A percentile compares a stretch with the other conserved stretches of the same genome.
Conservation (phyloP, 2,797 vertebrate genomes). For the Argya squamiceps region DNA sequence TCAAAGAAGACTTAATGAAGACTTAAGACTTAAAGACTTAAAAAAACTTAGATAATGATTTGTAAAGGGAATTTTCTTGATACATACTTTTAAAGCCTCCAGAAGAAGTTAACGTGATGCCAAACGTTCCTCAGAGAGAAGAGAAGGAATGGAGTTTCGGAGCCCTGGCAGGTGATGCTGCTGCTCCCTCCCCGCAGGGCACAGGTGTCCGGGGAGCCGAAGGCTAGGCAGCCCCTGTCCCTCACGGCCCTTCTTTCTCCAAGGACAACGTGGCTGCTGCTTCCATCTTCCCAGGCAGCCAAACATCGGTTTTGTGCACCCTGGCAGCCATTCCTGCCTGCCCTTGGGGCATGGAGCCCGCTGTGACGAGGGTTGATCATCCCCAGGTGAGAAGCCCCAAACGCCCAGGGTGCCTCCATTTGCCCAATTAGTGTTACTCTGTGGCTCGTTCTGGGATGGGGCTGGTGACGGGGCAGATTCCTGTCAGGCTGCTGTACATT, state of each 20-base stretch:
- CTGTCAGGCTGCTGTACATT: accelerated
- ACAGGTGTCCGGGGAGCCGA: accelerated
- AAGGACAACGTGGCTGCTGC: accelerated
- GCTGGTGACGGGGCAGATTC: accelerated
- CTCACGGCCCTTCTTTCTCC: accelerated
- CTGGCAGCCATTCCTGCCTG: accelerated
- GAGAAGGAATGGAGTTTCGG: accelerated
- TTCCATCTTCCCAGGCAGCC: accelerated
- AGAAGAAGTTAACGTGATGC: accelerated
- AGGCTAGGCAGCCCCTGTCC: accelerated
- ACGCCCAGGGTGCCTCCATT: not conserved
- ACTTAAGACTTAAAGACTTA: too few species aligned
- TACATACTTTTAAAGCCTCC: not conserved
- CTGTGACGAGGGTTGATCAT: not conserved
- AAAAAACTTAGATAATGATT: not conserved
- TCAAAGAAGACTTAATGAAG: not conserved
- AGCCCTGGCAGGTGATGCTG: accelerated
- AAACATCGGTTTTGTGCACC: accelerated
- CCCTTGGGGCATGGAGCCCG: accelerated
- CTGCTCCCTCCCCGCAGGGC: too few species aligned
- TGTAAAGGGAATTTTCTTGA: not conserved
- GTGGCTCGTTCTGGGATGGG: accelerated
- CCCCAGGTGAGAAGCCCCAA: not conserved
- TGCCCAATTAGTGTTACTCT: accelerated
- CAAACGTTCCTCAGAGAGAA: not conserved